Conservation (phyloP, 2,888 invertebrate genomes). For the Leptarthrus brevirostris region DNA sequence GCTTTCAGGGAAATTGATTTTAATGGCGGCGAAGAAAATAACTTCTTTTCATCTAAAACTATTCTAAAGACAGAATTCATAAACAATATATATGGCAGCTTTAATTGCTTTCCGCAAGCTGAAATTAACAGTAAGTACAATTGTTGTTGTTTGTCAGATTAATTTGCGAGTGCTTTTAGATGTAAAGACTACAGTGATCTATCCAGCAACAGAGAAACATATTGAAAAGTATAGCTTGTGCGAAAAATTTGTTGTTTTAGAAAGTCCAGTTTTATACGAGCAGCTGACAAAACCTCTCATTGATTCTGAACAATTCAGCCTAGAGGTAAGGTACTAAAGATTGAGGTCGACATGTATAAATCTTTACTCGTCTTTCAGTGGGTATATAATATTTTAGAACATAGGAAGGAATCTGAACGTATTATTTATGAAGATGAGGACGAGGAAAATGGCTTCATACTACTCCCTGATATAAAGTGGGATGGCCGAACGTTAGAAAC, state of each 20-base stretch:
- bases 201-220: conserved; percentile 94
- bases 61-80: conserved; percentile 74
- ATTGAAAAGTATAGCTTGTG: conserved; percentile 86
- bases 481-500: conserved; percentile 81
- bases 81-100: conserved; percentile 89
- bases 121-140: conserved; percentile 75
- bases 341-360: neutral
- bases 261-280: conserved; percentile 85
- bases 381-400: conserved; percentile 96
- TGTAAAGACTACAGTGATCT: conserved; percentile 88
- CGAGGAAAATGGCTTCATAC: conserved; percentile 83
- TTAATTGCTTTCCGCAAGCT: conserved; percentile 75
- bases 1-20: conserved; percentile 73
- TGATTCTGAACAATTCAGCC: conserved; percentile 77
- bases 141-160: too few species aligned
- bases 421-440: conserved; percentile 83
- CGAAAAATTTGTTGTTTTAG: conserved; percentile 79
- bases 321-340: conserved; percentile 74
- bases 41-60: conserved; percentile 74
- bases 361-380: conserved; percentile 73
- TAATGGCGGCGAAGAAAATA: conserved; percentile 60
- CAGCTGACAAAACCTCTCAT: conserved; percentile 83
- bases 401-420: conserved; percentile 88
- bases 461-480: conserved; percentile 97
- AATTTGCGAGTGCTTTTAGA: conserved; percentile 70